Base-by-base conservation (phyloP, 2,797 vertebrate genomes). In the Sebastes iracundus region DNA sequence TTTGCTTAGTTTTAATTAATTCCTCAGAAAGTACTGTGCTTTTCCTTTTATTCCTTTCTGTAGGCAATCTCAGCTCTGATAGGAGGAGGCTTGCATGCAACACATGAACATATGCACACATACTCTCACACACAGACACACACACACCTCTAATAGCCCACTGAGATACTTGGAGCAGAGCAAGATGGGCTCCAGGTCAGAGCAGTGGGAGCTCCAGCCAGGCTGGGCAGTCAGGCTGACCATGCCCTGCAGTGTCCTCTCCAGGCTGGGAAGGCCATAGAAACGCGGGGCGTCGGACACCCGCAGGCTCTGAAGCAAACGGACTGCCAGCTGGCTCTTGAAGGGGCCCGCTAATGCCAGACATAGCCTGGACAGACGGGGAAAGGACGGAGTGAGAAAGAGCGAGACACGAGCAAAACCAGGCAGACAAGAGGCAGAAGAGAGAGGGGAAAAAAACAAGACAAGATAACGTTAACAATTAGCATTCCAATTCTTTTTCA, bases 251-350 rank as follows among this genome's bases (percentile, higher is more conserved):
- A 99, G 92, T 1, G 97, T 97, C 90, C 97, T 97, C 95, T 98
- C 97, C 70, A 99, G 93, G 65, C 97, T 98, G 59, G 98, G 98
- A 65, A 99, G 96, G 33, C 98, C 99, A 5, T 99, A 99, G 94
- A 99, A 99, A 77, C 95, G 96, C 0, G 98, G 98, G 2, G 97
- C 97, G 11, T 98, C 97, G 1, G 98, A 97, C 79, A 99, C 93
- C 55, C 97, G 93, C 81, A 99, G 96, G 91, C 96, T 97, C 70
- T 97, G 96, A 20, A 99, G 96, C 84, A 99, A 94, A n/a, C 96
- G 95, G 85, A 97, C 77, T 33, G 98, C 96, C 88, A 99, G 93
- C 88, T 98, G 97, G 6, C 97, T 98, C 92, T 96, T 94, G 87
- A 99, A 97, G 23, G 87, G 94, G 1, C 96, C 94, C 6, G 96